Base-by-base conservation (phyloP, 2,888 invertebrate species). In the Protophormia terraenovae region DNA sequence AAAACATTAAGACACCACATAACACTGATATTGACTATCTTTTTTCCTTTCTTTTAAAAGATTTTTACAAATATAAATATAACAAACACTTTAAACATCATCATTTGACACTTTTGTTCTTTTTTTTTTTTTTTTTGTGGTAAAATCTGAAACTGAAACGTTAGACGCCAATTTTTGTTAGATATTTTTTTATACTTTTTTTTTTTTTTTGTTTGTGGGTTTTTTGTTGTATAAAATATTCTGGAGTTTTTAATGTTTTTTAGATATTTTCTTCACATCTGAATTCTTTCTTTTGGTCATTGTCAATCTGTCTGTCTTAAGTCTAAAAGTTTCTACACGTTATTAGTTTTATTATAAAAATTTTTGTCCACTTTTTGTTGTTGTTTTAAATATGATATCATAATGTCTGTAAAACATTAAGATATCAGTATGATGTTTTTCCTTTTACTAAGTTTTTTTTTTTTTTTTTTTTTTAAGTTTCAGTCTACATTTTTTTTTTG, bases 371-470 rank as follows among this genome's bases (percentile, higher is more conserved):
- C 62, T 79, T 62, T 76, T 38, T 73, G 27, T 62, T 71, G n/a
- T 69, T 55, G 38, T 81, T 50, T 79, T 78, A 78, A 86, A 86
- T 84, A 76, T 85, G 78, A 84, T 86, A 84, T 82, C 79, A 82
- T 84, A 75, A 76, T 84, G 83, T 83, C 81, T 84, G 81, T 76
- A 58, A 76, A 72, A 76, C 82, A 78, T 86, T 86, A 86, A 79
- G 78, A 78, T 85, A 82, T 82, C 69, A 73, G 47, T 75, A 38
- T 81, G 81, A 55, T 47, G 60, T 77, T 82, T 72, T 45, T 67
- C 41, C 35, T 50, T 76, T n/a, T 71, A 58, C 22, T 12, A 58
- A 19, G 1, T 47, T 16, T 47, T 47, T 24, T 78, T 22, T 27
- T 38, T 60, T 41, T 22, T 8, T 10, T 38, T 60, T 50, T 78